Base-by-base conservation (phyloP, 2,797 vertebrate genomes). In the Vultur gryphus region DNA sequence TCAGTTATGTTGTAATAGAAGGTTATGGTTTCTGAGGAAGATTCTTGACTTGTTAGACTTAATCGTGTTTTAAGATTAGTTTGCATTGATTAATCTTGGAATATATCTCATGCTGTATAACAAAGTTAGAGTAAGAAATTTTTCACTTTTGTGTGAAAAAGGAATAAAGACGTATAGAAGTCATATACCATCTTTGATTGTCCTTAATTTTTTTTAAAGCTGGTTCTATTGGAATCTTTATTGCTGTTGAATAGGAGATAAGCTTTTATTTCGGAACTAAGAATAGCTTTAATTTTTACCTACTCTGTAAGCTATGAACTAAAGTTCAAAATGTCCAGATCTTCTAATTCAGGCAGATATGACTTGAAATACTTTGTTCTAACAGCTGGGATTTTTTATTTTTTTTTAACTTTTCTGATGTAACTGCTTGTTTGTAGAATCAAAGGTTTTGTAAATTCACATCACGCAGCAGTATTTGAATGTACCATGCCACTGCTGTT, bases 241-340 rank as follows among this genome's bases (percentile, higher is more conserved):
- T 84, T 86, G 19, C 41, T 39, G 6, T 57, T 89, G 57, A 78
- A 65, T 79, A 70, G 65, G n/a, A 81, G 90, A 13, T 39, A 37
- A 90, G 18, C 24, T 81, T 90, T 89, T 88, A 35, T 86, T 78
- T 93, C 31, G 76, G 69, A 90, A 9, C 43, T 73, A 72, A 79
- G 43, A 90, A 46, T 64, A 81, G 17, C 46, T 90, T 80, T 71
- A 69, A 44, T 84, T 90, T 94, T 84, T 76, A 52, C 5, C 37
- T 81, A 16, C 29, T 90, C 28, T 80, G 91, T 16, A 88, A 81
- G 39, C 52, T 77, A 14, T 67, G 49, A 93, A 52, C 37, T 59
- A 10, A 86, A 86, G 73, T 70, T 80, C n/a, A 72, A 8, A 82
- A 79, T 49, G 54, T 52, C 44, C n/a, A 81, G 46, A 43, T 84